Base-by-base conservation (phyloP, 2,888 invertebrate species). In the Gortyna flavago region DNA sequence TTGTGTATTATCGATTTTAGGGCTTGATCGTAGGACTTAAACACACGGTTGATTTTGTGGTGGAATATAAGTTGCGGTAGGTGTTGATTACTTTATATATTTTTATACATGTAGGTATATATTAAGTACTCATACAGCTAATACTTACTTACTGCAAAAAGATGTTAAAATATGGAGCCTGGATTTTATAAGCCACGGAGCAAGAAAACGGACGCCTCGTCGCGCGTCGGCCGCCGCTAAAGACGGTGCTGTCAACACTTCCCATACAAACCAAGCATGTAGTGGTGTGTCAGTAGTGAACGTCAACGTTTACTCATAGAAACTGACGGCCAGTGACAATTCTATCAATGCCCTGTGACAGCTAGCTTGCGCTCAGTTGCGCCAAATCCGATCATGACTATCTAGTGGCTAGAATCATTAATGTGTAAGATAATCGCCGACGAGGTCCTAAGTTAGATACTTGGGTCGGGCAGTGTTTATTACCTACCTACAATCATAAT, bases 1-100 rank as follows among this genome's bases (percentile, higher is more conserved):
- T 68, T 64, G 41, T 72, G 16, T 67, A 18, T 62, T 59, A 35
- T n/a, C 13, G 35, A 59, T 64, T 79, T 44, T 21, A 25, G 25
- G 7, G 29, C 44, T 61, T 51, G 0, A 11, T 25, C 67, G 38
- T 41, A 51, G 29, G 16, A 11, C 1, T 44, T 51, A 8, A 2
- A 5, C 7, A 51, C 4, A 62, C 0, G 25, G 3, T 64, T 44
- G 25, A 41, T 8, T 21, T 65, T 65, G n/a, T 38, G 8, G 16
- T 71, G 16, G 62, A 25, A 59, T 25, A 61, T 21, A 2, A 38
- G 18, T 11, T 38, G 35, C 1, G 0, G 29, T 3, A 35, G 16
- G 44, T 13, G 32, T n/a, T 65, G 0, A 71, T 71, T 11, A 11
- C 35, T 13, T 57, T 35, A n/a, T n/a, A n/a, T n/a, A n/a, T n/a